Evolutionary conservation across 2,888 invertebrate species (phyloP).

Genomic region (Ochlodes sylvanus): DNA sequence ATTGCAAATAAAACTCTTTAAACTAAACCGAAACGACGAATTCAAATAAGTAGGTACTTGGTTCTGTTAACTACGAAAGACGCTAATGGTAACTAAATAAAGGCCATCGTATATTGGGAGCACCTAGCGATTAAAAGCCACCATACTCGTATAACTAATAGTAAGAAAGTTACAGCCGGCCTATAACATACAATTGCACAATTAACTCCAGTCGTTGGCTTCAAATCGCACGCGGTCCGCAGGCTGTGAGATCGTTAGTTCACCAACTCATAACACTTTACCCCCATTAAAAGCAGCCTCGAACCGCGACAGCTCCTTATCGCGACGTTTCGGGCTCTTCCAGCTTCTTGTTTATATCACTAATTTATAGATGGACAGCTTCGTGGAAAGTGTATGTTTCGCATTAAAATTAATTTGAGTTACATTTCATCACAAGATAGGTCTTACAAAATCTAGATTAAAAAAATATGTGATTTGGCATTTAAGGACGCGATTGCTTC

Average conservation of each 20-base stretch:
- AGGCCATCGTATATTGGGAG: too few relatives aligned
- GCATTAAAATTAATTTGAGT: too few relatives aligned
- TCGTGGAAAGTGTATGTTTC: background rate
- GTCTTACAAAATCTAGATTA: too few relatives aligned
- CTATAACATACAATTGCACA: slow-evolving; percentile 24
- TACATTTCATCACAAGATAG: too few relatives aligned
- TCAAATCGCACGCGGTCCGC: slow-evolving; percentile 30
- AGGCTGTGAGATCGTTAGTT: slow-evolving; percentile 58
- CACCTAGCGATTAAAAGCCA: background rate
- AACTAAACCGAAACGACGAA: too few relatives aligned
- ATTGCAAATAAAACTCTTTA: too few relatives aligned
- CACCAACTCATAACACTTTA: slow-evolving; percentile 57
- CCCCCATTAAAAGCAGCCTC: slow-evolving; percentile 56
- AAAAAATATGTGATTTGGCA: too few relatives aligned
- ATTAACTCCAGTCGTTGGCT: slow-evolving; percentile 26
- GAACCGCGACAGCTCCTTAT: slow-evolving; percentile 54
- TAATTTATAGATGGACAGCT: slow-evolving; percentile 1
- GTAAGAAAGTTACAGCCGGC: background rate
- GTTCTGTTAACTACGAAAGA: too few relatives aligned
- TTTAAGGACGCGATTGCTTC: too few relatives aligned
- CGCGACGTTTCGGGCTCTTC: slow-evolving; percentile 51
- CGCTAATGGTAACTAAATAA: too few relatives aligned
- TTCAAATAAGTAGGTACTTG: too few relatives aligned
- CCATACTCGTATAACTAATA: background rate
- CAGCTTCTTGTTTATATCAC: slow-evolving; percentile 53